Percentiles rank a stretch among this genome's conserved stretches.
phyloP scores from a whole-genome alignment of 2,888 invertebrate species.

The Lasioglossum malachurum region DNA sequence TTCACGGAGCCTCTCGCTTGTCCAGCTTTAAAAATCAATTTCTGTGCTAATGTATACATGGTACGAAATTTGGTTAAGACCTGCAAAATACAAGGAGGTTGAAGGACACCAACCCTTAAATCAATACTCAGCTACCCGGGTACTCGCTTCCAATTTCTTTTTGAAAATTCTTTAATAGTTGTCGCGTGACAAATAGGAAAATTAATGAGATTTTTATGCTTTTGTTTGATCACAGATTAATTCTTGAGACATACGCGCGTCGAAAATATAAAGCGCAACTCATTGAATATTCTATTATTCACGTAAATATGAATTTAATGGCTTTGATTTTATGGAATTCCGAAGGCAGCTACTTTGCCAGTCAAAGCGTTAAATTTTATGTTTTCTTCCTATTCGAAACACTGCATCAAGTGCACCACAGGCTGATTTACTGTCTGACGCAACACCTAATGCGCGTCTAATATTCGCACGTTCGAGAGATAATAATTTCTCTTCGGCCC shows the following conservation, averaged over 20 bases:
- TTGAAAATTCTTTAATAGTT: no score
- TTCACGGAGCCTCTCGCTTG: no score
- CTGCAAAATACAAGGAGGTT: not conserved
- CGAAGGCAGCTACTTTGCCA: not conserved
- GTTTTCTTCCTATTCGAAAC: not conserved
- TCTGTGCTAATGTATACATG: not conserved
- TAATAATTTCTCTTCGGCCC: constrained; percentile 6
- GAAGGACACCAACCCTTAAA: not conserved
- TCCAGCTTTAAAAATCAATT: not conserved
- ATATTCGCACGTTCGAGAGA: constrained; percentile 1
- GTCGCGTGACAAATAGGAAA: no score
- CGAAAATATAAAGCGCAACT: no score
- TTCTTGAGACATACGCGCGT: no score
- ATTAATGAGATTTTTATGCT: no score
- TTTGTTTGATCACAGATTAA: no score
- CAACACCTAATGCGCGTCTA: constrained; percentile 21
- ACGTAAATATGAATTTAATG: no score
- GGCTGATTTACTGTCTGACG: constrained; percentile 12
- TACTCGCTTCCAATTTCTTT: no score
- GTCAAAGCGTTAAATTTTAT: not conserved
- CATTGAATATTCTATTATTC: no score
- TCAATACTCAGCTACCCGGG: no score
- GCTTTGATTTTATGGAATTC: no score
- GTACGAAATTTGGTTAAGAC: not conserved
- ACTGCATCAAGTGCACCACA: not conserved